phyloP scores from a whole-genome alignment of 2,113 vertebrate species.

The Lota lota region DNA sequence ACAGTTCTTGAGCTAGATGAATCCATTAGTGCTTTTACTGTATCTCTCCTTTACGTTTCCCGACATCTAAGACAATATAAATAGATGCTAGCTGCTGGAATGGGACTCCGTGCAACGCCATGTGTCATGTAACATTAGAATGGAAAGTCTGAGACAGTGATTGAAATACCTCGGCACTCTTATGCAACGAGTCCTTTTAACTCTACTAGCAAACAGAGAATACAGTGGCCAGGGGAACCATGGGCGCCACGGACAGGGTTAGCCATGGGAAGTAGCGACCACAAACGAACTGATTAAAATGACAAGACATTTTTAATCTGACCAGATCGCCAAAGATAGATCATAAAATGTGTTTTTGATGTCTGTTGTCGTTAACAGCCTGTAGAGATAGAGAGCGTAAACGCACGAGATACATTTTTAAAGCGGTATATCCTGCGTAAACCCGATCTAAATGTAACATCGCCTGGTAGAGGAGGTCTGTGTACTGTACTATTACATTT shows the following conservation, averaged over 20 bases:
- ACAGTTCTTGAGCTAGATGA: too few relatives aligned
- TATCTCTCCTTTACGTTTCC: conserved; percentile 41
- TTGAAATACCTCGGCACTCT: conserved; percentile 63
- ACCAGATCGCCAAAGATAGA: too few relatives aligned
- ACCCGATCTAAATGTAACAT: too few relatives aligned
- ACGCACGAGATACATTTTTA: too few relatives aligned
- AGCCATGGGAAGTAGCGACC: too few relatives aligned
- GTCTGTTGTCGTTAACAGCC: too few relatives aligned
- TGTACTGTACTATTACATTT: background rate
- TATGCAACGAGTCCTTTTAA: conserved; percentile 68
- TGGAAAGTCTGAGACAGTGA: conserved; percentile 72
- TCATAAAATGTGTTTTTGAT: too few relatives aligned
- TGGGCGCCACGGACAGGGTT: conserved; percentile 39
- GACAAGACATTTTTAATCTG: background rate
- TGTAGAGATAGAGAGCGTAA: too few relatives aligned
- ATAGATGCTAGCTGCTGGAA: conserved; percentile 56
- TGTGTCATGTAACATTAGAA: conserved; percentile 75
- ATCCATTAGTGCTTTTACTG: conserved; percentile 22
- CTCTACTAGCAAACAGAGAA: conserved; percentile 54
- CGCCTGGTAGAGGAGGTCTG: too few relatives aligned
- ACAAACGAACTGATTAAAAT: background rate
- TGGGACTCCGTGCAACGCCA: conserved; percentile 60
- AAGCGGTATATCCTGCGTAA: too few relatives aligned
- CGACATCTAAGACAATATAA: conserved; percentile 56
- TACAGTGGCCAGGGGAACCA: conserved; percentile 52